Base-by-base conservation (phyloP, 2,797 vertebrate species). In the Sebastes paucispinis region DNA sequence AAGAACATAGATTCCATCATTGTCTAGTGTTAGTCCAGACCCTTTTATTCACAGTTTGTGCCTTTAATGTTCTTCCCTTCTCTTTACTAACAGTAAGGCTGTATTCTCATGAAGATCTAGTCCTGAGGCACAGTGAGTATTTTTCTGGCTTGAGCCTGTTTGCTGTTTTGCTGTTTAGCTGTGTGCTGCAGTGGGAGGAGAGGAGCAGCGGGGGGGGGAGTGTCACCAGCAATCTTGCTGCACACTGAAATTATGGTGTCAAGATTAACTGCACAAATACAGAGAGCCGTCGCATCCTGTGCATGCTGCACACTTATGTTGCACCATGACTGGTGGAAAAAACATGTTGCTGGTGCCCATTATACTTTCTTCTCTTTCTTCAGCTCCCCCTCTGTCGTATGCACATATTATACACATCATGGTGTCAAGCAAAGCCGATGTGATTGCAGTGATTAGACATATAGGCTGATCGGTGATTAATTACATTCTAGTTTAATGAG, bases 311-410 rank as follows among this genome's bases (percentile, higher is more conserved):
- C 59, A 58, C 52, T 32, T 47, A 18, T 18, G 43, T 47, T 47
- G 43, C 43, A 47, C 43, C 14, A 47, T 6, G 27, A 50, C 11
- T 25, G 27, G 55, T 74, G 8, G 25, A 43, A 69, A 43, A 69
- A 27, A 59, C 10, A 4, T 25, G 58, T 5, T 62, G 36, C 60
- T 29, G 29, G 31, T n/a, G 36, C 7, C 6, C 13, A 22, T 32
- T 2, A 43, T n/a, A 5, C n/a, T 64, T 29, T 47, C 43, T 47
- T 31, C 32, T 95, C 94, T 78, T 93, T 95, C 83, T 95, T 92
- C 89, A 95, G 89, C 66, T 95, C 89, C 80, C 24, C 16, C 50
- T 59, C 24, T 29, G 94, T 93, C 76, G 3, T 8, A 24, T 39
- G 39, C 27, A 66, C 13, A 39, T 10, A 52, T 52, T 47, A 47